phyloP scores from a whole-genome alignment of 1,140 invertebrate genomes.

The Orussus abietinus region DNA sequence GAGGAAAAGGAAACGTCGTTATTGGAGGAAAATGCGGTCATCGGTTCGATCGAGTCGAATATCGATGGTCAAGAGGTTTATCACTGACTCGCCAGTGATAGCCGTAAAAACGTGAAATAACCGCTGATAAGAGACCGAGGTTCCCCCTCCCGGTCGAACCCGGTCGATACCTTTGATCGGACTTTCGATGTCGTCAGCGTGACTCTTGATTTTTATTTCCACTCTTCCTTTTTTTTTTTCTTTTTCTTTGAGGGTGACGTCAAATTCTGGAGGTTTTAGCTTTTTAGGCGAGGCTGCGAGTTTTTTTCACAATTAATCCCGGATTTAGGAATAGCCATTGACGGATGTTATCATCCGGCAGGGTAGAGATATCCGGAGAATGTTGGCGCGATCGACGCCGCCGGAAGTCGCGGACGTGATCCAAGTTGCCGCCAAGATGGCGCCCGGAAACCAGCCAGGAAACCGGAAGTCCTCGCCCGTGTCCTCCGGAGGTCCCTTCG shows the following conservation, averaged over 20 bases:
- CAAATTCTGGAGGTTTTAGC: neutral
- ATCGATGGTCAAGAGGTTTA: neutral
- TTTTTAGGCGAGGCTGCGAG: neutral
- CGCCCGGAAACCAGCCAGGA: conserved; percentile 26
- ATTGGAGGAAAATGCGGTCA: neutral
- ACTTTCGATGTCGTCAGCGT: neutral
- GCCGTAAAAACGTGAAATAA: too few relatives aligned
- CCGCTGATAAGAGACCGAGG: too few relatives aligned
- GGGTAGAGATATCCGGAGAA: neutral
- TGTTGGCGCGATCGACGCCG: neutral
- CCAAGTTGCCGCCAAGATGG: conserved; percentile 19
- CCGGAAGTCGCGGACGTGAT: conserved; percentile 30
- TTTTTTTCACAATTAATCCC: neutral
- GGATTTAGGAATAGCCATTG: neutral
- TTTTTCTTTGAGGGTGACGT: too few relatives aligned
- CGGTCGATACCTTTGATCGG: too few relatives aligned
- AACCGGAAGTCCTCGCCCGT: conserved; percentile 26
- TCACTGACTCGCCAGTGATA: too few relatives aligned
- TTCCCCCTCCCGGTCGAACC: too few relatives aligned
- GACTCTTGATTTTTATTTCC: neutral
- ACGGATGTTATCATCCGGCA: neutral
- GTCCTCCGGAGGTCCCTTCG: conserved; percentile 22
- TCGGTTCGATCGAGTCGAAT: neutral
- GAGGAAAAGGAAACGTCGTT: neutral
- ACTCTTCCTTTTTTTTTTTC: too few relatives aligned